These are phyloP conservation scores for Dufourea novaeangliae DNA, from an alignment of 1,140 invertebrate genomes.

Conservation along the genomic window DNA sequence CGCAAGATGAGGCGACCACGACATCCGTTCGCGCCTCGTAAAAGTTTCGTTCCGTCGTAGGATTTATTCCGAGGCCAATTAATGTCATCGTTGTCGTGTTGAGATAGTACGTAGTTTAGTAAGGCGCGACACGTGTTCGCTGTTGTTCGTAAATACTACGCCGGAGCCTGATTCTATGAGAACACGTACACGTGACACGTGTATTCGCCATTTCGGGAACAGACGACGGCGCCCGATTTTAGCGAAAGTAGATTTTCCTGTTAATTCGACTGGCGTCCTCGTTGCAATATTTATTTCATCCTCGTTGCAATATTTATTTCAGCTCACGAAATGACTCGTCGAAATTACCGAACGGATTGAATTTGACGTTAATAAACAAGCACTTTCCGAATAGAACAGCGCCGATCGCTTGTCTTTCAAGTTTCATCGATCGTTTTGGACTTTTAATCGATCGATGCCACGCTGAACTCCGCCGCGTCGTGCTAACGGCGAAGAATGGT, in stretches of 20 bases:
- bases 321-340: not conserved
- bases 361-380: not conserved
- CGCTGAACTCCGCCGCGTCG: not conserved
- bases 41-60: constrained; percentile 27
- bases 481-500: constrained; percentile 41
- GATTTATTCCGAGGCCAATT: constrained; percentile 61
- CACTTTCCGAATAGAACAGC: not conserved
- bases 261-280: constrained; percentile 52
- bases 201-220: constrained; percentile 44
- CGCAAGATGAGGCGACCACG: not conserved
- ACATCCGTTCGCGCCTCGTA: not conserved
- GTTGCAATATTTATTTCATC: constrained; percentile 42
- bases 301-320: no score
- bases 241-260: constrained; percentile 58
- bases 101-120: constrained; percentile 55
- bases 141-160: constrained; percentile 63
- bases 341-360: not conserved
- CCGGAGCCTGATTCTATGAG: constrained; percentile 51
- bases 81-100: constrained; percentile 41
- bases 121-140: constrained; percentile 62
- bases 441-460: constrained; percentile 8
- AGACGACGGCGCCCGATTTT: not conserved
- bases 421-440: not conserved
- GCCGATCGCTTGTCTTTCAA: not conserved
- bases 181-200: constrained; percentile 61